phyloP scores from a whole-genome alignment of 2,113 vertebrate genomes.

The Mionectes macconnelli region DNA sequence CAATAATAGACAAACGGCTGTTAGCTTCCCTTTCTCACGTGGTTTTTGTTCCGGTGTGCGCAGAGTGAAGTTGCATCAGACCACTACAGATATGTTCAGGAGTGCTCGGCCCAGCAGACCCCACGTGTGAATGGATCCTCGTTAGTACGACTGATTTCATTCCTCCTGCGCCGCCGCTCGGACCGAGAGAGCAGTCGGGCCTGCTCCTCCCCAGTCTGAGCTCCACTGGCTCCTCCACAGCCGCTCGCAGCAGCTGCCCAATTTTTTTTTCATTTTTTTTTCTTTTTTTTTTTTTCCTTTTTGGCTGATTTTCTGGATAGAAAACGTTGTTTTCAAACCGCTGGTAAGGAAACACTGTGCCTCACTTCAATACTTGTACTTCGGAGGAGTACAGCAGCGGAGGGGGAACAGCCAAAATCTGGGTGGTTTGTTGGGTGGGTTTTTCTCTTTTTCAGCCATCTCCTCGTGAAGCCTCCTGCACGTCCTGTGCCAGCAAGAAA shows the following conservation, averaged over 20 bases:
- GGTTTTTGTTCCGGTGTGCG: neutral
- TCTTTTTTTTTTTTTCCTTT: neutral
- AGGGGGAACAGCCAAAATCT: conserved; percentile 30
- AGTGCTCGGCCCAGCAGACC: neutral
- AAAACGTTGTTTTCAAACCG: conserved; percentile 21
- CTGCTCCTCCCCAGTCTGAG: neutral
- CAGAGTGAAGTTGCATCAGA: neutral
- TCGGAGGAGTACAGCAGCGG: neutral
- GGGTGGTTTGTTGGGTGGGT: neutral
- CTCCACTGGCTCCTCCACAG: neutral
- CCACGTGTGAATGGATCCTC: neutral
- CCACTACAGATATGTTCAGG: conserved; percentile 1
- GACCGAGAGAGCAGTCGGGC: neutral
- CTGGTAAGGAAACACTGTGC: conserved; percentile 23
- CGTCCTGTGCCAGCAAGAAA: conserved; percentile 19
- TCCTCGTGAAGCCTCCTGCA: neutral
- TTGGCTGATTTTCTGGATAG: conserved; percentile 28
- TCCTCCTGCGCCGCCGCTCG: neutral
- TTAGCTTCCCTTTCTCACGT: neutral
- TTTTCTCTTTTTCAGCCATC: conserved; percentile 23
- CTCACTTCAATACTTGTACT: conserved; percentile 4
- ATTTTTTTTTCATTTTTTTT: neutral
- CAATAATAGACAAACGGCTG: neutral
- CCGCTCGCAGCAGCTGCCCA: neutral
- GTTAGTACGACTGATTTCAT: neutral